Percentiles rank a stretch among this genome's conserved stretches.
Conservation (phyloP, 2,888 invertebrate genomes). For the Acleris laterana region DNA sequence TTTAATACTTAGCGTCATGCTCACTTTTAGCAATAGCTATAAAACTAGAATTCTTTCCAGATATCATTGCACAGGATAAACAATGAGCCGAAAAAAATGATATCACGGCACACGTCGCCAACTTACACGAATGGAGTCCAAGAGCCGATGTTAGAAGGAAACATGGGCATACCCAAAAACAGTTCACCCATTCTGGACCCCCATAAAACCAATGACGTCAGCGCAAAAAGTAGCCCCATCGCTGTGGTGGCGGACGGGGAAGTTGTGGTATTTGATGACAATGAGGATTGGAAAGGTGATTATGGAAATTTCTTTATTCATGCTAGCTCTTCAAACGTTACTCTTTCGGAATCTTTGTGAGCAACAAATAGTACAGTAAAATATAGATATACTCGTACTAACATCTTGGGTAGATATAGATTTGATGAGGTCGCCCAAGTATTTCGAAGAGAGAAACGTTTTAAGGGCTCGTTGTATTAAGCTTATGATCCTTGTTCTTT, state of each 20-base stretch:
- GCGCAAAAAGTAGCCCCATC: conserved; percentile 81
- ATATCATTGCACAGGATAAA: conserved; percentile 77
- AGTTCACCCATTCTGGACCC: conserved; percentile 79
- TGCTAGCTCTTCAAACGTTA: conserved; percentile 1
- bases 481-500: conserved; percentile 8
- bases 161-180: conserved; percentile 77
- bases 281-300: conserved; percentile 91
- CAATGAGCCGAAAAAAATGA: conserved; percentile 78
- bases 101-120: conserved; percentile 78
- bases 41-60: conserved; percentile 53
- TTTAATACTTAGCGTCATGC: conserved; percentile 19
- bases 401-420: background rate
- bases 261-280: conserved; percentile 94
- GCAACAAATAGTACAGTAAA: too few relatives aligned
- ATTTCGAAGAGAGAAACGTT: background rate
- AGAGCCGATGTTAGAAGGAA: conserved; percentile 58
- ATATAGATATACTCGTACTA: too few relatives aligned
- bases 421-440: background rate
- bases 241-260: conserved; percentile 89
- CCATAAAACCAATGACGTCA: conserved; percentile 73
- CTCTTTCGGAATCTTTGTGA: background rate
- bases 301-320: conserved; percentile 5
- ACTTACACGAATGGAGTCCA: conserved; percentile 77
- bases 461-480: background rate
- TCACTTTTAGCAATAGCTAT: conserved; percentile 19